Percentiles rank a stretch among this genome's conserved stretches.
These are phyloP conservation scores for Spodoptera littoralis DNA, from an alignment of 2,888 invertebrate genomes.

Conservation along the genomic window DNA sequence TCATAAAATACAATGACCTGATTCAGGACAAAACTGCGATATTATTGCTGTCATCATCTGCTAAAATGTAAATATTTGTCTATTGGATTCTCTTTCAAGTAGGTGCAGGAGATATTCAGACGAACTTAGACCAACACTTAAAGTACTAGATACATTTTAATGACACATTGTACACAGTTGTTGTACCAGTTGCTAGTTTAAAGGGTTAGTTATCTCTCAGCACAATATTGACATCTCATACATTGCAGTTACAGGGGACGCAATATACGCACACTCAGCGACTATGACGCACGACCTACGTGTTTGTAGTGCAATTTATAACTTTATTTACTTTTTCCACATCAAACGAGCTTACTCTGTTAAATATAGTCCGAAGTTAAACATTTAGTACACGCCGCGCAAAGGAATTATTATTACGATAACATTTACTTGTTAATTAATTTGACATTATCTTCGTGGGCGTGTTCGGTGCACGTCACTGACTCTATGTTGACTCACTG, in stretches of 20 bases:
- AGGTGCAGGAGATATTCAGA: too few species aligned
- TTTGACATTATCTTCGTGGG: slow-evolving; percentile 72
- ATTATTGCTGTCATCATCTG: too few species aligned
- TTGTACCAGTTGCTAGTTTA: slow-evolving; percentile 6
- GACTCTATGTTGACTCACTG: slow-evolving; percentile 48
- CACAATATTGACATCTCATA: slow-evolving; percentile 43
- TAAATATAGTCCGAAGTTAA: slow-evolving; percentile 33
- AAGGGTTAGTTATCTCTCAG: slow-evolving; percentile 33
- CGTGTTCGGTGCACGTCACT: slow-evolving; percentile 71
- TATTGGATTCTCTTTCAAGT: too few species aligned
- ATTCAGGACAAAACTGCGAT: too few species aligned
- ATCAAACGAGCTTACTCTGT: slow-evolving; percentile 31
- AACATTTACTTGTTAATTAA: slow-evolving; percentile 59
- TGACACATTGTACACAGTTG: too few species aligned
- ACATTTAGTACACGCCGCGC: slow-evolving; percentile 32
- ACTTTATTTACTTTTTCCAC: slow-evolving; percentile 37
- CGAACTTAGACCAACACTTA: too few species aligned
- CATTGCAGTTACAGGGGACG: slow-evolving; percentile 10
- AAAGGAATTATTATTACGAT: slow-evolving; percentile 48
- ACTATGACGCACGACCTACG: slow-evolving; percentile 45
- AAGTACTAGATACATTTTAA: too few species aligned
- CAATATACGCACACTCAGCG: slow-evolving; percentile 19
- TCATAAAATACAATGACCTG: too few species aligned
- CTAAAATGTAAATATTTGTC: too few species aligned
- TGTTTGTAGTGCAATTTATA: slow-evolving; percentile 45